Conservation (phyloP, 2,797 vertebrate genomes). For the Paedocypris micromegethes region DNA sequence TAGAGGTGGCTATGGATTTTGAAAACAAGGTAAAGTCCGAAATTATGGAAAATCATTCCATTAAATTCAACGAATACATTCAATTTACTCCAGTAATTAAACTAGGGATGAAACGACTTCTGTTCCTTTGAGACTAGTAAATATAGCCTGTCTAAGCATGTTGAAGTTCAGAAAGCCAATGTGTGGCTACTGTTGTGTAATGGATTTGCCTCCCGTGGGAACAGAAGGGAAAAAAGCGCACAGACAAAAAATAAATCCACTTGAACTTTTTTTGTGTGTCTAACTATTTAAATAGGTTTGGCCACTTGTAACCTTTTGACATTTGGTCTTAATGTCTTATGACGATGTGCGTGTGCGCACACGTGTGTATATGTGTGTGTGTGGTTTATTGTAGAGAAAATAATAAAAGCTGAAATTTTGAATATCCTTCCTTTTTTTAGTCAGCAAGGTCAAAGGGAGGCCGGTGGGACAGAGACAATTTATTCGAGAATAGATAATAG, state of each 20-base stretch:
- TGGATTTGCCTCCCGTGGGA: slow-evolving; percentile 11
- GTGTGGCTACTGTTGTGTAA: neutral
- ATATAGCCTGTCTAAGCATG: slow-evolving; percentile 17
- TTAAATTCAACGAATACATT: slow-evolving; percentile 50
- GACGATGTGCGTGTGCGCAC: no score
- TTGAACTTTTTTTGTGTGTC: neutral
- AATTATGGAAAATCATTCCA: slow-evolving; percentile 48
- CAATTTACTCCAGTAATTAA: slow-evolving; percentile 59
- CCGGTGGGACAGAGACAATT: slow-evolving; percentile 53
- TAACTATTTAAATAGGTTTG: no score
- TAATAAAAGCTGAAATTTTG: slow-evolving; percentile 13
- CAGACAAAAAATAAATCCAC: neutral
- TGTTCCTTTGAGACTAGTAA: neutral
- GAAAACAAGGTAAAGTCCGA: neutral
- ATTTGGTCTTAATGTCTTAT: no score
- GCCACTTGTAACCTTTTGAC: no score
- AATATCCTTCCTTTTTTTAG: slow-evolving; percentile 56
- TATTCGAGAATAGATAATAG: slow-evolving; percentile 64
- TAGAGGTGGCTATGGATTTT: neutral
- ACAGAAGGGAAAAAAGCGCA: neutral
- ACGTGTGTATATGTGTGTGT: no score
- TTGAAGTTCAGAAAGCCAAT: neutral
- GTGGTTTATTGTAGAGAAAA: no score
- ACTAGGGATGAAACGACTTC: slow-evolving; percentile 46
- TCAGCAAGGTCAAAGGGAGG: slow-evolving; percentile 61